Percentiles rank a stretch among this genome's conserved stretches.
Evolutionary conservation across 1,140 invertebrate genomes (phyloP).

Genomic region (Saccostrea echinata): DNA sequence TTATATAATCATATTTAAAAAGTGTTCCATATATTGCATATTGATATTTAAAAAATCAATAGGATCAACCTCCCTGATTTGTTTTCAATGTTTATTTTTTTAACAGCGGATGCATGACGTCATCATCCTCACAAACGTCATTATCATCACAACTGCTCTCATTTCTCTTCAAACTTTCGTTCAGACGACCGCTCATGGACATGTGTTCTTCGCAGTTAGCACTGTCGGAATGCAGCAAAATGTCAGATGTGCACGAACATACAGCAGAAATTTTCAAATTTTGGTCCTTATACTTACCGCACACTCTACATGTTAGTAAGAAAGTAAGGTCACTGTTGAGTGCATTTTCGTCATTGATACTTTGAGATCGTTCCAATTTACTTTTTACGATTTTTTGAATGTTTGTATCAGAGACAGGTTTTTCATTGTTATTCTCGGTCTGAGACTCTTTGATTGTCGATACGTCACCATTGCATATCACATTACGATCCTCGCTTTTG

Average conservation of each 20-base stretch:
- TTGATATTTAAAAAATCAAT: too few species aligned
- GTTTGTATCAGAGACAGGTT: neutral
- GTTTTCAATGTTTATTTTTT: neutral
- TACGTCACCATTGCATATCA: slow-evolving; percentile 7
- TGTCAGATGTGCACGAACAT: neutral
- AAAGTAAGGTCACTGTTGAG: neutral
- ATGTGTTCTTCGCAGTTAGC: neutral
- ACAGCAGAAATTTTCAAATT: neutral
- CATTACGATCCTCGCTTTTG: neutral
- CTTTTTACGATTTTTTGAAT: neutral
- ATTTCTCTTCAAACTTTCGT: neutral
- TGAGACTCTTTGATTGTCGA: neutral
- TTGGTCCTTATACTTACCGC: neutral
- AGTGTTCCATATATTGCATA: too few species aligned
- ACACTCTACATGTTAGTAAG: neutral
- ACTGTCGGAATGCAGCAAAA: slow-evolving; percentile 12
- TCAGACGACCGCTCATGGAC: neutral
- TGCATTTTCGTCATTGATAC: neutral
- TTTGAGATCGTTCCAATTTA: neutral
- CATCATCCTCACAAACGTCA: slow-evolving; percentile 22
- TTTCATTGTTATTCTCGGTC: neutral
- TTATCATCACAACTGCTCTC: neutral
- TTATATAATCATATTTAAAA: too few species aligned
- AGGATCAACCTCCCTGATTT: neutral
- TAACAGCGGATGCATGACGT: slow-evolving; percentile 14